phyloP scores from a whole-genome alignment of 1,140 invertebrate species.

The Pseudomyrmex gracilis region DNA sequence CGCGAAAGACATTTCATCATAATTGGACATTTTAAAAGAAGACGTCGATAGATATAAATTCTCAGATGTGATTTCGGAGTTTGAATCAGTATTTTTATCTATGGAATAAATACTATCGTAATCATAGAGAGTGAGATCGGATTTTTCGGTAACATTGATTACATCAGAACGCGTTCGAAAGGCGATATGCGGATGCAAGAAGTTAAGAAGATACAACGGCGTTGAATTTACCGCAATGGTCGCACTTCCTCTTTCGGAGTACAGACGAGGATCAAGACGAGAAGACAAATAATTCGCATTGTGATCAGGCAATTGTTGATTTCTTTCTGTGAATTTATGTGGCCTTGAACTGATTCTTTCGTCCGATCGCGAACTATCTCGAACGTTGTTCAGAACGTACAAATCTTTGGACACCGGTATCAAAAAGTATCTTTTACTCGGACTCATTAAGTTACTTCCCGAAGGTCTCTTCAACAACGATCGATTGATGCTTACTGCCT shows the following conservation, averaged over 20 bases:
- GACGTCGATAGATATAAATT: background rate
- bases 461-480: background rate
- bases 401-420: constrained; percentile 36
- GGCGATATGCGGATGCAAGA: background rate
- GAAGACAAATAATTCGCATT: background rate
- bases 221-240: background rate
- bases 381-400: constrained; percentile 17
- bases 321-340: background rate
- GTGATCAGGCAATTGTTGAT: constrained; percentile 10
- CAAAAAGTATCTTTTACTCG: constrained; percentile 12
- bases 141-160: background rate
- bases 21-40: background rate
- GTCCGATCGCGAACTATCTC: background rate
- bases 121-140: background rate
- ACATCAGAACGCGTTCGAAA: background rate
- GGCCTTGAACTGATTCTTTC: background rate
- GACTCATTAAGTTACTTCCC: background rate
- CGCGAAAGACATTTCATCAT: background rate
- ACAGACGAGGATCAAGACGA: background rate
- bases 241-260: background rate
- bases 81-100: background rate
- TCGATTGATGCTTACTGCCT: background rate
- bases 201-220: background rate
- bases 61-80: background rate
- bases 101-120: background rate